Base-by-base conservation (phyloP, 2,888 invertebrate species). In the Lapara coniferarum region DNA sequence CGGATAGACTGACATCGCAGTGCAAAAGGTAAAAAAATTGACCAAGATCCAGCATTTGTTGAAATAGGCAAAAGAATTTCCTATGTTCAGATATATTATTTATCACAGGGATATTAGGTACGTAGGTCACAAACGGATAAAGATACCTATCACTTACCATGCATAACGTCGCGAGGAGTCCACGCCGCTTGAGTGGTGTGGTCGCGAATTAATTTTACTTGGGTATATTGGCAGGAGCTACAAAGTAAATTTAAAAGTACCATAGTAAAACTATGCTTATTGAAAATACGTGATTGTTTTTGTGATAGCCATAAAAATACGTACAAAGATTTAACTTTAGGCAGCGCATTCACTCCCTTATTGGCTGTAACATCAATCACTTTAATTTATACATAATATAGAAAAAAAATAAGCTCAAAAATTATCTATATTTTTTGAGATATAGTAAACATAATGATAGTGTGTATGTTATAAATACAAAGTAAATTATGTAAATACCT, bases 141-240 rank as follows among this genome's bases (percentile, higher is more conserved):
- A 25, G 25, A 2, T 25, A 25, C 25, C 1, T 25, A 25, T 25
- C 25, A 25, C 25, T 25, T 25, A 25, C 55, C 19, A 5, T 63
- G 49, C 13, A 19, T 13, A 63, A 19, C 49, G 49, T 63, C 19
- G 16, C 46, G n/a, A 6, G 46, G 13, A n/a, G 7, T 49, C 46
- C 46, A 14, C 5, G 16, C 63, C 1, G 49, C 19, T 19, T 63
- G 63, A 16, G 63, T 63, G 0, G 49, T 19, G 19, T 63, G 46
- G 49, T 63, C 63, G 13, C 7, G 63, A 19, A 16, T 63, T 63
- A 12, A 16, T 13, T 49, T 63, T 49, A 12, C 49, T 63, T 49
- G 49, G 6, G 46, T 19, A 19, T 49, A 19, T 63, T 63, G 63
- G 46, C 63, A 63, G 13, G 13, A 63, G 19, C 63, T 63, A 46